Base-by-base conservation (phyloP, 2,797 vertebrate species). In the Odontamblyopus lacepedii region DNA sequence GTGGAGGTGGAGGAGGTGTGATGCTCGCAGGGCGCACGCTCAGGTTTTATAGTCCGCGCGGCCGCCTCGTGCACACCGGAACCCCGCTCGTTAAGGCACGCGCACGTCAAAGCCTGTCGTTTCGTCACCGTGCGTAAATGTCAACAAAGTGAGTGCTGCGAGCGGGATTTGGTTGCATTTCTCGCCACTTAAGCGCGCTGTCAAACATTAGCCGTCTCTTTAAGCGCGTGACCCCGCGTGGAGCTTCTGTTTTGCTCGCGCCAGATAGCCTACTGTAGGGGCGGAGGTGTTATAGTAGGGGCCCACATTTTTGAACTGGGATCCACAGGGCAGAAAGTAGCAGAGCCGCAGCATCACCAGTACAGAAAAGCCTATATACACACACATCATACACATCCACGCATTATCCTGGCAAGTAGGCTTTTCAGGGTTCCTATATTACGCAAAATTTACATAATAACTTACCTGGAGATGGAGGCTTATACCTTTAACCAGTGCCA, bases 41-140 rank as follows among this genome's bases (percentile, higher is more conserved):
- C 1, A 51, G 8, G n/a, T 66, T 90, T 92, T 92, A 85, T 77
- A 74, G 74, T 64, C 71, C 1, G 1, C 0, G 18, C 63, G 38
- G 3, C 56, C 0, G 63, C 67, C 68, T 63, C 64, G 69, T 30
- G 82, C 78, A 75, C 85, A 71, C 30, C 60, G 3, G 57, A 5
- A 3, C 41, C 63, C 30, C 66, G 83, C 83, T 88, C 51, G 85
- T 75, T 78, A 80, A 56, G 62, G 71, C 69, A 18, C 67, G 13
- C 50, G 75, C 30, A 83, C 84, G 84, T 89, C 78, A 82, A 67
- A 74, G 76, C 41, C 26, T 38, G 18, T 55, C 9, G 63, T 68
- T 62, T 84, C 83, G 74, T 85, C 85, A 83, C 35, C 26, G 62
- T 72, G 23, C 41, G 44, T 67, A 61, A 72, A 80, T 75, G 74